These are phyloP conservation scores for Oenanthe melanoleuca DNA, from an alignment of 2,113 vertebrate species.

Conservation along the genomic window DNA sequence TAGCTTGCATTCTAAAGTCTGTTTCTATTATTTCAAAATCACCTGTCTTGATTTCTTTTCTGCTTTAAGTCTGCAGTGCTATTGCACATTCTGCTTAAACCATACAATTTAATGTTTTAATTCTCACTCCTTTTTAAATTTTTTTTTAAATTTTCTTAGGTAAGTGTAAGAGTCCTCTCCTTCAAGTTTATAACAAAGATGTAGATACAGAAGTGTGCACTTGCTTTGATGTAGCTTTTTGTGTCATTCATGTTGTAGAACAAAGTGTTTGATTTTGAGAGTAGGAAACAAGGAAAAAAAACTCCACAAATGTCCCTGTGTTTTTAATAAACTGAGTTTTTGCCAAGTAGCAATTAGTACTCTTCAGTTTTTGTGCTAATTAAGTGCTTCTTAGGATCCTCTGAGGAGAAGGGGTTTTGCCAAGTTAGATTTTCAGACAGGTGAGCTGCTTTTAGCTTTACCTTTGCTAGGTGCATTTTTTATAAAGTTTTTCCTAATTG, in stretches of 20 bases:
- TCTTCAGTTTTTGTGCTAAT: background rate
- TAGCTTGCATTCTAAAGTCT: background rate
- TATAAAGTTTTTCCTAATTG: background rate
- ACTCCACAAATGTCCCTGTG: rapidly evolving
- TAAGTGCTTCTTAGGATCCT: background rate
- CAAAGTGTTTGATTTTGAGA: background rate
- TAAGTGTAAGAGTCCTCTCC: background rate
- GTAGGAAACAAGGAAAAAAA: background rate
- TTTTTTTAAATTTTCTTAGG: background rate
- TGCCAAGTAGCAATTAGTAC: background rate
- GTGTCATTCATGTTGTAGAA: background rate
- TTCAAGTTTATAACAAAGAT: background rate
- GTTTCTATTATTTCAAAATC: background rate
- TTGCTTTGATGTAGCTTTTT: background rate
- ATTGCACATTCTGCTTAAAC: background rate
- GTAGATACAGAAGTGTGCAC: background rate
- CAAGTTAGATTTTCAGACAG: background rate
- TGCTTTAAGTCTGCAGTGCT: background rate
- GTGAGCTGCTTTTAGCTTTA: background rate
- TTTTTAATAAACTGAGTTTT: slow-evolving; percentile 34
- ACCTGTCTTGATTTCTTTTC: background rate
- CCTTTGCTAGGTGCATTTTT: background rate
- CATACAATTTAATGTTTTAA: background rate
- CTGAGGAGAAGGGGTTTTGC: background rate
- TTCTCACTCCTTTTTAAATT: background rate